Base-by-base conservation (phyloP, 92 coral and sea anemone species). In the Umimayanthus kanabou region DNA sequence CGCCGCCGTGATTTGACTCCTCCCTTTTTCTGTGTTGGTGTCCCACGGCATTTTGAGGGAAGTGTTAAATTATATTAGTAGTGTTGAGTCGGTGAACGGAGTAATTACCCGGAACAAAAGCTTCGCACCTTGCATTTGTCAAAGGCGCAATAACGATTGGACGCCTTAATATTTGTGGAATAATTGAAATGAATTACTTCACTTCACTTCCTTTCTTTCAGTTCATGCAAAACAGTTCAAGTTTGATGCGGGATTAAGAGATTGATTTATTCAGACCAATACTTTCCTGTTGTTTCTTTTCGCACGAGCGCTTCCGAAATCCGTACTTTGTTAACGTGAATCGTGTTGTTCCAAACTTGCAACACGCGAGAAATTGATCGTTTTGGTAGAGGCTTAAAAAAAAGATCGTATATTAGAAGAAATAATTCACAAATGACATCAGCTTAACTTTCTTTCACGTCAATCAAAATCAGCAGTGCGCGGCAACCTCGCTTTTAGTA, bases 71-170 rank as follows among this genome's bases (percentile, higher is more conserved):
- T 55, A 55, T 55, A 2, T 15, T 7, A 16, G n/a, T 18, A 18
- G 69, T 2, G 6, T 30, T 16, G 20, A 28, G 42, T 26, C 13
- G 42, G 37, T 6, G 10, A 30, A 9, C 67, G 50, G 72, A 23
- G 43, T 28, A 57, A 57, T 80, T 58, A 80, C 67, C 6, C 22
- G 28, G 26, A 23, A 58, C 43, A 33, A 80, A 80, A 13, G 70
- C 6, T 20, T 58, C 50, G 29, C 85, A 58, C 85, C 73, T 80
- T 29, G 85, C 42, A 0, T 10, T 80, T 80, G 85, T 57, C 73
- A 28, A 39, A 39, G 14, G 20, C 28, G n/a, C 40, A 18, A 57
- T 9, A 58, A 58, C 37, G 49, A 50, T 50, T 78, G 61, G 58
- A 16, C 65, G 10, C 58, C 82, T 22, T 28, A 78, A 47, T 43